These are phyloP conservation scores for Drosophila ercepeae DNA, from an alignment of 1,140 invertebrate species.

Conservation along the genomic window DNA sequence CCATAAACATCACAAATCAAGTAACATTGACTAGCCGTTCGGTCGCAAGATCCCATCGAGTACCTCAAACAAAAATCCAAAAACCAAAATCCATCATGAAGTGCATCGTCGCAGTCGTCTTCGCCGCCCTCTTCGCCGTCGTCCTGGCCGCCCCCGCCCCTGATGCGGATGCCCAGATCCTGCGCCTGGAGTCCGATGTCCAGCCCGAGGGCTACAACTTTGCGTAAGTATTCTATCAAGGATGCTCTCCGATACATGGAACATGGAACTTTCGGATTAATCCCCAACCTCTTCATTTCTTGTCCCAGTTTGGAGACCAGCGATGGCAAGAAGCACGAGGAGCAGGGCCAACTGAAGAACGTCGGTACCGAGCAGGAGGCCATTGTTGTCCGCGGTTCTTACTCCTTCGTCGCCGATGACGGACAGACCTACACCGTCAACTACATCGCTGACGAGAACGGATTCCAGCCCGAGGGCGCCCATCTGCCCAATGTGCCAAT, in stretches of 20 bases:
- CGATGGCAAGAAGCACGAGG: conserved; percentile 70
- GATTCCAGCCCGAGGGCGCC: conserved; percentile 89
- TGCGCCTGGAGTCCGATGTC: conserved; percentile 84
- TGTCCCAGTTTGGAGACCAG: conserved; percentile 70
- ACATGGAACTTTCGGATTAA: conserved; percentile 11
- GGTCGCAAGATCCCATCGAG: conserved; percentile 52
- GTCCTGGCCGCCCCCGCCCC: conserved; percentile 65
- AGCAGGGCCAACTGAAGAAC: conserved; percentile 68
- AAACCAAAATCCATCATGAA: conserved; percentile 54
- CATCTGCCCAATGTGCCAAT: conserved; percentile 86
- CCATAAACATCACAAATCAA: conserved; percentile 70
- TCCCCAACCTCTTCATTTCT: neutral
- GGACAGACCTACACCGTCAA: conserved; percentile 88
- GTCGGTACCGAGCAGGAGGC: conserved; percentile 74
- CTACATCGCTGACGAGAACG: conserved; percentile 91
- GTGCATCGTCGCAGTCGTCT: conserved; percentile 59
- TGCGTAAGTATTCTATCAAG: conserved; percentile 84
- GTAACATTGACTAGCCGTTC: conserved; percentile 48
- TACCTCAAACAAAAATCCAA: conserved; percentile 17
- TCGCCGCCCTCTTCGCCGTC: conserved; percentile 66
- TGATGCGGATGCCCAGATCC: conserved; percentile 71
- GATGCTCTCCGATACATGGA: no score
- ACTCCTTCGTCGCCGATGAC: conserved; percentile 86
- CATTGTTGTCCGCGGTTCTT: conserved; percentile 86
- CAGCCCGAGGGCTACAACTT: conserved; percentile 84